Percentiles rank a stretch among this genome's conserved stretches.
These are phyloP conservation scores for Heliconius ethilla DNA, from an alignment of 2,888 invertebrate genomes.

Conservation along the genomic window DNA sequence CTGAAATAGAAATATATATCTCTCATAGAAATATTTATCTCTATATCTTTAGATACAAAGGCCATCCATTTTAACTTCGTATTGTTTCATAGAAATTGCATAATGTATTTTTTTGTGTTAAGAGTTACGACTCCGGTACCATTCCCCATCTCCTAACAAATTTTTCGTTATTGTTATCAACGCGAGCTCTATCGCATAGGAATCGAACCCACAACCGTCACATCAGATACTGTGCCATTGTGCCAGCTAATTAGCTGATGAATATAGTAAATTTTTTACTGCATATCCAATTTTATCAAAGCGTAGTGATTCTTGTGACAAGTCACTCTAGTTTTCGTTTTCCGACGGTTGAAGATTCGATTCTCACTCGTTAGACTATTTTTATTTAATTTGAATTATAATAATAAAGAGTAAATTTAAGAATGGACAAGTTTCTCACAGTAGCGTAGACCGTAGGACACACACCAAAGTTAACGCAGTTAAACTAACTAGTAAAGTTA, in stretches of 20 bases:
- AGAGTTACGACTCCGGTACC: background rate
- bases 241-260: too few relatives aligned
- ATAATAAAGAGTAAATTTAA: too few relatives aligned
- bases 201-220: background rate
- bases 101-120: background rate
- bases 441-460: background rate
- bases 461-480: background rate
- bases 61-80: background rate
- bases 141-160: background rate
- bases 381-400: too few relatives aligned
- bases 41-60: conserved; percentile 6
- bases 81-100: background rate
- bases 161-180: background rate
- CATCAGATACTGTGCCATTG: too few relatives aligned
- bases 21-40: conserved; percentile 16
- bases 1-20: conserved; percentile 14
- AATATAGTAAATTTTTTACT: too few relatives aligned
- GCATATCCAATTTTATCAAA: too few relatives aligned
- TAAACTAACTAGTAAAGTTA: background rate
- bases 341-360: too few relatives aligned
- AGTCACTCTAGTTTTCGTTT: too few relatives aligned
- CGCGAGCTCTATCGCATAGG: background rate
- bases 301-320: too few relatives aligned
- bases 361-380: too few relatives aligned
- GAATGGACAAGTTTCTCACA: background rate